A percentile compares a stretch with the other conserved stretches of the same genome.
phyloP scores from a whole-genome alignment of 2,888 invertebrate species.

The Xylota sylvarum region DNA sequence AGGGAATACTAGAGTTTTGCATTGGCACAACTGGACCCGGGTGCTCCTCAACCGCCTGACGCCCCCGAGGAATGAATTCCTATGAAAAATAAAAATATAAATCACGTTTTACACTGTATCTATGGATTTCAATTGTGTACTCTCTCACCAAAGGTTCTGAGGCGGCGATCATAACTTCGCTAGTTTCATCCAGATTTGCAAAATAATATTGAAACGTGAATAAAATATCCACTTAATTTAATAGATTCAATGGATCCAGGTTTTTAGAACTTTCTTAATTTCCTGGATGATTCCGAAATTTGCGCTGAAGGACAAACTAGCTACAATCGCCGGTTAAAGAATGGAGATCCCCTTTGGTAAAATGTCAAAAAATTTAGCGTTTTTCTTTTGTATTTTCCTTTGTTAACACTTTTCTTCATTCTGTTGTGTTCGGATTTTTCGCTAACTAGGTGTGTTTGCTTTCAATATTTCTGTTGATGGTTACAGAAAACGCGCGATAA shows the following conservation, averaged over 20 bases:
- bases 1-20: slow-evolving; percentile 84
- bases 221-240: slow-evolving; percentile 64
- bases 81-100: slow-evolving; percentile 81
- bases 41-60: slow-evolving; percentile 91
- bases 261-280: not conserved
- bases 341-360: not conserved
- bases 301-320: not conserved
- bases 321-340: slow-evolving; percentile 8
- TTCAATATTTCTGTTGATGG: not conserved
- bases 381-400: not conserved
- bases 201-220: slow-evolving; percentile 76
- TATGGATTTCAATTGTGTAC: not conserved
- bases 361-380: slow-evolving; percentile 47
- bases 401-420: not conserved
- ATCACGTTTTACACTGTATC: not conserved
- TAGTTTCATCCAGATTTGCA: slow-evolving; percentile 96
- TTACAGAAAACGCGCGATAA: not conserved
- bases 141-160: slow-evolving; percentile 92
- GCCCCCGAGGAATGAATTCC: slow-evolving; percentile 96
- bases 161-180: slow-evolving; percentile 94
- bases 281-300: not conserved
- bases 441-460: slow-evolving; percentile 23
- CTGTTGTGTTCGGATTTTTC: slow-evolving; percentile 12
- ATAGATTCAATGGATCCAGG: not conserved
- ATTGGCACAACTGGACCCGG: slow-evolving; percentile 88